A percentile compares a stretch with the other conserved stretches of the same genome.
Conservation (phyloP, 2,797 vertebrate genomes). For the Calcarius lapponicus region DNA sequence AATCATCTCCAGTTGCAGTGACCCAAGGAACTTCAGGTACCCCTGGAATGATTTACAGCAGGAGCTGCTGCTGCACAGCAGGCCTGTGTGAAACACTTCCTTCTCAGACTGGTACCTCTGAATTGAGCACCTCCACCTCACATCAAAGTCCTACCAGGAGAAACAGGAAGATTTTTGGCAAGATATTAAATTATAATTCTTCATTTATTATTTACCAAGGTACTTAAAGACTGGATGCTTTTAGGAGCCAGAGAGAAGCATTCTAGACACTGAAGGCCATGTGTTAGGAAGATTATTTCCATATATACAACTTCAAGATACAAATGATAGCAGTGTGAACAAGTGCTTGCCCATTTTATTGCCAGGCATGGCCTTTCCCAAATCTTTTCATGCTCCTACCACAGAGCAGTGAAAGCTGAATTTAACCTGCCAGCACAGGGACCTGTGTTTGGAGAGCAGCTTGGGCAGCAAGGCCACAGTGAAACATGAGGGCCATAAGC, state of each 20-base stretch:
- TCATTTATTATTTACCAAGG: conserved; percentile 4
- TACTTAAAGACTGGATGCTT: background rate
- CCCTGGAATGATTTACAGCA: background rate
- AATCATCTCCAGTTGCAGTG: background rate
- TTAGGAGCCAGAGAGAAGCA: background rate
- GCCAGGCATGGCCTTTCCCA: background rate
- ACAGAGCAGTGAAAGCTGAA: background rate
- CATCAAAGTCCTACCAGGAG: background rate
- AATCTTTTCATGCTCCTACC: background rate
- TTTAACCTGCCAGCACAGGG: background rate
- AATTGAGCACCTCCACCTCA: background rate
- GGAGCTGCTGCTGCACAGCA: background rate
- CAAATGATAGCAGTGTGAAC: background rate
- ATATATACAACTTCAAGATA: background rate
- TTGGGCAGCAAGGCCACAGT: background rate
- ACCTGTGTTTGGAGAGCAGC: background rate
- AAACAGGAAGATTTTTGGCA: background rate
- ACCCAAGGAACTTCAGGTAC: background rate
- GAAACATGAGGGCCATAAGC: background rate
- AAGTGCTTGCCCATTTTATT: background rate
- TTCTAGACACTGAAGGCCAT: background rate
- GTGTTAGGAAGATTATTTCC: background rate
- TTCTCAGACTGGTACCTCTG: background rate
- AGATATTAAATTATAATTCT: background rate
- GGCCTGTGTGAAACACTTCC: background rate